A percentile compares a stretch with the other conserved stretches of the same genome.
These are phyloP conservation scores for Lerema accius DNA, from an alignment of 1,140 invertebrate species.

Conservation along the genomic window DNA sequence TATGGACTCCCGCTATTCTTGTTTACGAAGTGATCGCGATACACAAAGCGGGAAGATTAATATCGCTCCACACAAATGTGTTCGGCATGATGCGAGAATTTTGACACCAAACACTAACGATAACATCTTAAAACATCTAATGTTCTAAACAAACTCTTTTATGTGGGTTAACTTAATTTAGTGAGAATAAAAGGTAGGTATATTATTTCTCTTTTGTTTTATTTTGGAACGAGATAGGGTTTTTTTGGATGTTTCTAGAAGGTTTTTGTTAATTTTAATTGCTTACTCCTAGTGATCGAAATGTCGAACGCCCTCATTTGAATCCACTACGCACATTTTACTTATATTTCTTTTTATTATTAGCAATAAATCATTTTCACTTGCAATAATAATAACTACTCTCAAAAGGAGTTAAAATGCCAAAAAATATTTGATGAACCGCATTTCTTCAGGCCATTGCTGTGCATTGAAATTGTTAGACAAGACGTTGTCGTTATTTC, in stretches of 20 bases:
- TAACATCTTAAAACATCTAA: constrained; percentile 80
- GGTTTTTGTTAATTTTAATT: not conserved
- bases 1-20: constrained; percentile 79
- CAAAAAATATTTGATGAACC: no score
- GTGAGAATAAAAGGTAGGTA: constrained; percentile 71
- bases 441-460: no score
- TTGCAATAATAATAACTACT: no score
- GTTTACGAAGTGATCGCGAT: constrained; percentile 72
- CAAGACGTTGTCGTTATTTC: no score
- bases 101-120: constrained; percentile 78
- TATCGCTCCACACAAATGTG: constrained; percentile 70
- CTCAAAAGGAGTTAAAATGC: no score
- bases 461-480: no score
- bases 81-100: constrained; percentile 80
- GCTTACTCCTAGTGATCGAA: not conserved
- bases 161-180: constrained; percentile 79
- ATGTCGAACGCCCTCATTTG: not conserved
- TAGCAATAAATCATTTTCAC: no score
- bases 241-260: constrained; percentile 4
- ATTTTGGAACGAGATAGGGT: constrained; percentile 43
- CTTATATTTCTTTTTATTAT: no score
- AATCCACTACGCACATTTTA: no score
- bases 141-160: constrained; percentile 82
- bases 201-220: constrained; percentile 51
- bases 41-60: constrained; percentile 70